These are phyloP conservation scores for Cathartes aura DNA, from an alignment of 2,113 vertebrate species.

Conservation along the genomic window DNA sequence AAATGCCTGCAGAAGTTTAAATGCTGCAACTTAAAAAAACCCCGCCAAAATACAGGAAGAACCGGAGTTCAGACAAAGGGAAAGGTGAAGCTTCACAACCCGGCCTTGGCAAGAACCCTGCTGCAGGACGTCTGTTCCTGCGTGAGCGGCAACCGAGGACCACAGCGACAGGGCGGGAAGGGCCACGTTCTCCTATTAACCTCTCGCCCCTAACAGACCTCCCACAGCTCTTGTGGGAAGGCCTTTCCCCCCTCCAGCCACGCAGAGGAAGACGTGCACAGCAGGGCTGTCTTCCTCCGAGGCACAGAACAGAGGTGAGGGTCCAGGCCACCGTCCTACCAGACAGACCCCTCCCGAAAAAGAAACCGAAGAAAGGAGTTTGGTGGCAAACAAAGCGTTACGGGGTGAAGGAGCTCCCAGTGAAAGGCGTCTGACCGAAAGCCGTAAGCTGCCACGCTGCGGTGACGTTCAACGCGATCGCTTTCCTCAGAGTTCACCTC, in stretches of 20 bases:
- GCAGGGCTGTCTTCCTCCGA: neutral
- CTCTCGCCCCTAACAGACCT: neutral
- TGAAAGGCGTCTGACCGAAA: neutral
- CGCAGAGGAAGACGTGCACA: neutral
- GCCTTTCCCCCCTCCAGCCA: neutral
- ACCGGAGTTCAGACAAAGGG: neutral
- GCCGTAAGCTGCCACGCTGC: neutral
- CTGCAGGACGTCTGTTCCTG: accelerated
- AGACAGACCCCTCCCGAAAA: neutral
- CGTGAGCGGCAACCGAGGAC: accelerated
- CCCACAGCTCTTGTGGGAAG: neutral
- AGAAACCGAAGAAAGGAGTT: neutral
- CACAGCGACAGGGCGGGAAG: accelerated
- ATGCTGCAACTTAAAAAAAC: neutral
- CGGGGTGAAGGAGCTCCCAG: neutral
- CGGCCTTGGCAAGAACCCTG: neutral
- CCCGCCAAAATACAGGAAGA: neutral
- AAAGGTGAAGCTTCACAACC: neutral
- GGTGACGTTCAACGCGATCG: accelerated
- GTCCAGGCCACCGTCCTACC: neutral
- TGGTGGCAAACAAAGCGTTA: neutral
- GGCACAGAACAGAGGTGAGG: neutral
- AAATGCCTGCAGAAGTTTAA: too few relatives aligned
- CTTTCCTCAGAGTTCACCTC: neutral
- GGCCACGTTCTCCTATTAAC: accelerated